These are phyloP conservation scores for Rhagoletis zephyria DNA, from an alignment of 1,140 invertebrate species.

Conservation along the genomic window DNA sequence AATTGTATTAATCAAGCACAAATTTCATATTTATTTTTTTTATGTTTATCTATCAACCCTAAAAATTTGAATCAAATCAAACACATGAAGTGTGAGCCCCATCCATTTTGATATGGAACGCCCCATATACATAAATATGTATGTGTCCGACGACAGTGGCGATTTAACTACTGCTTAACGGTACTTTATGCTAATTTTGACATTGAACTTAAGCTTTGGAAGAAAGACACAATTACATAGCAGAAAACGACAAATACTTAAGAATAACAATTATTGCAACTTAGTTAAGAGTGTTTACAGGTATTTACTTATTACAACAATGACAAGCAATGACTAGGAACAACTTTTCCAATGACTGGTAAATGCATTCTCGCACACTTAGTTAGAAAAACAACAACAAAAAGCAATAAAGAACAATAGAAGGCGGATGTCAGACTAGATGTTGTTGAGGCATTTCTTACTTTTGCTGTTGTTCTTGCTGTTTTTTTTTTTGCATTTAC, in stretches of 20 bases:
- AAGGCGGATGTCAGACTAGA: constrained; percentile 40
- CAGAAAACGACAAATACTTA: constrained; percentile 26
- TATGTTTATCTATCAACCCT: no score
- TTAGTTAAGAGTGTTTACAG: not conserved
- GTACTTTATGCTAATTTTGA: constrained; percentile 72
- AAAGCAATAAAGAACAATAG: not conserved
- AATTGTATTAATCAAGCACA: no score
- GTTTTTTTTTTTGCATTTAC: not conserved
- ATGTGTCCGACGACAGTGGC: not conserved
- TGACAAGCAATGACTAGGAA: not conserved
- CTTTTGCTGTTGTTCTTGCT: not conserved
- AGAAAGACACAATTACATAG: constrained; percentile 38
- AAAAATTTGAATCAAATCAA: no score
- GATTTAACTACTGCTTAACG: constrained; percentile 66
- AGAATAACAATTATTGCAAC: constrained; percentile 44
- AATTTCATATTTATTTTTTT: no score
- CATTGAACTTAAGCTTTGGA: constrained; percentile 69
- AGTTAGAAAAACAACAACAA: not conserved
- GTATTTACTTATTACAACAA: not conserved
- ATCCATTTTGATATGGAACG: no score
- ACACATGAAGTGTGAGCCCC: no score
- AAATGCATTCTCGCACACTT: not conserved
- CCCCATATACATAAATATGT: no score
- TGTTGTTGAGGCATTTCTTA: not conserved
- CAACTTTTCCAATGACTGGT: not conserved